Evolutionary conservation across 2,113 vertebrate genomes (phyloP).

Genomic region (Hemiprocne comata): DNA sequence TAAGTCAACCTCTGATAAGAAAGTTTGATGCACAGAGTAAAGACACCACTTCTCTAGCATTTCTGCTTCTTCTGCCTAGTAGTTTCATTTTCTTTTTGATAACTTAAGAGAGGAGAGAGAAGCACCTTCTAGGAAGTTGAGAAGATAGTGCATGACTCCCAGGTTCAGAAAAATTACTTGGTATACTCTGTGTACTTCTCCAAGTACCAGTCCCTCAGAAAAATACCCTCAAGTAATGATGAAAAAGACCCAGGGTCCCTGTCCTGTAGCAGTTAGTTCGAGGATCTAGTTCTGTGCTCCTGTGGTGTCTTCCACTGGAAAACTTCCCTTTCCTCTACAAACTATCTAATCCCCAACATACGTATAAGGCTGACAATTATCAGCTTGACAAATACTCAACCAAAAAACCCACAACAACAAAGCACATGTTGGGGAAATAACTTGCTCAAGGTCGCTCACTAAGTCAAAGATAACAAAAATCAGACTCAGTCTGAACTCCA

Average conservation of each 20-base stretch:
- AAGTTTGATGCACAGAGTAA: not conserved
- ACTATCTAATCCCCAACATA: not conserved
- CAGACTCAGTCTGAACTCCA: not conserved
- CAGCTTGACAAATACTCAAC: not conserved
- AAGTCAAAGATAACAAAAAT: not conserved
- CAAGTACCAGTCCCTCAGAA: not conserved
- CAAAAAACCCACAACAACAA: not conserved
- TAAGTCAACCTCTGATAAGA: not conserved
- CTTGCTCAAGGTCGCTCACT: not conserved
- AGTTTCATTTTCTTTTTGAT: not conserved
- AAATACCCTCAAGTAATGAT: not conserved
- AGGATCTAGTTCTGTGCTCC: not conserved
- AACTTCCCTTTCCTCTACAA: not conserved
- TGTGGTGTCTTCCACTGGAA: not conserved
- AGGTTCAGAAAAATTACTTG: not conserved
- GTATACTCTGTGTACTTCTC: not conserved
- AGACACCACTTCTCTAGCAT: not conserved
- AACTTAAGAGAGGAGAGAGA: not conserved
- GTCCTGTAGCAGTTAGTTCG: not conserved
- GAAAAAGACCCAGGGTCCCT: not conserved
- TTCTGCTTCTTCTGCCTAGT: not conserved
- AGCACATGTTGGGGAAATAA: not conserved
- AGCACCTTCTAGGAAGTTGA: not conserved
- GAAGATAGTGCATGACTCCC: not conserved
- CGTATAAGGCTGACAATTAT: not conserved